phyloP scores from a whole-genome alignment of 1,140 invertebrate genomes.

The Sycobia sp. region DNA sequence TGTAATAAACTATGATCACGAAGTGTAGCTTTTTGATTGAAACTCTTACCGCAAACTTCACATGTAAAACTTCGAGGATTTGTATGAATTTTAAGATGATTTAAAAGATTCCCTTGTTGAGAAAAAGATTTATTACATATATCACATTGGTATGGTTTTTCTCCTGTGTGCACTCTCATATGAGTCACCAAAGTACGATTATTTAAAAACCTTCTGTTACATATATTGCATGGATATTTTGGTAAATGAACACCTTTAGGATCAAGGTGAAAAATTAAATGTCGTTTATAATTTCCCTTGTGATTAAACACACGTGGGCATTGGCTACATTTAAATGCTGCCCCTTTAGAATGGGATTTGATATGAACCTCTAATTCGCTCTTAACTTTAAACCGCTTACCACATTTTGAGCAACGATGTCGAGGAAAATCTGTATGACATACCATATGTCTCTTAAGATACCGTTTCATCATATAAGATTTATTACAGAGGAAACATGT shows the following conservation, averaged over 20 bases:
- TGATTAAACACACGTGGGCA: constrained; percentile 55
- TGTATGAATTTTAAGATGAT: constrained; percentile 66
- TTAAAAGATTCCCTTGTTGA: constrained; percentile 64
- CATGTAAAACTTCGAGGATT: constrained; percentile 61
- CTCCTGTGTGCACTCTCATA: constrained; percentile 71
- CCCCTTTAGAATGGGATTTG: constrained; percentile 40
- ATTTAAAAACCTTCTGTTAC: constrained; percentile 62
- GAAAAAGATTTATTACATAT: constrained; percentile 62
- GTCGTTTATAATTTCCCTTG: constrained; percentile 56
- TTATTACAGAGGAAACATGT: constrained; percentile 66
- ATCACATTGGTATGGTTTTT: constrained; percentile 65
- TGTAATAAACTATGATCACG: constrained; percentile 59
- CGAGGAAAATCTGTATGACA: constrained; percentile 65
- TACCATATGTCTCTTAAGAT: constrained; percentile 65
- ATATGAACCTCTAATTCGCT: constrained; percentile 51
- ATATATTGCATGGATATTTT: constrained; percentile 63
- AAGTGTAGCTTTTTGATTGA: constrained; percentile 57
- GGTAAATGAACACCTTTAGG: constrained; percentile 48
- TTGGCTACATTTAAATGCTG: constrained; percentile 56
- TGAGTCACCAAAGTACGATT: constrained; percentile 57
- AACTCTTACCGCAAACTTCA: constrained; percentile 61
- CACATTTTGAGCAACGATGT: constrained; percentile 60
- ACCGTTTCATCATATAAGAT: constrained; percentile 63
- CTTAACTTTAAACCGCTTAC: constrained; percentile 50
- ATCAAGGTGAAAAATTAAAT: constrained; percentile 53